phyloP scores from a whole-genome alignment of 2,113 vertebrate genomes.

The Octodon degus region DNA sequence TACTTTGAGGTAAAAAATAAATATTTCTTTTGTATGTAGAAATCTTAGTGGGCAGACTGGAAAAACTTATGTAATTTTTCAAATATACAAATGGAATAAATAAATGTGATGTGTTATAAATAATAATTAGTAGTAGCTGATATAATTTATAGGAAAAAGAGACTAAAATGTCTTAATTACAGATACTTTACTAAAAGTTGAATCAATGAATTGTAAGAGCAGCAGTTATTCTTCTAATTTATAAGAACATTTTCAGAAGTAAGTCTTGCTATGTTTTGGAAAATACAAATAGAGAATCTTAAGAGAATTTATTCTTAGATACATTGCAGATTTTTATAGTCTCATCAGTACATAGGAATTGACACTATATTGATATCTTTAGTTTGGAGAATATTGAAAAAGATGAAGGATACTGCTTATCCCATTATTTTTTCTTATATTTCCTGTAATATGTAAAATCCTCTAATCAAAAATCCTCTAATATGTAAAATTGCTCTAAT shows the following conservation, averaged over 20 bases:
- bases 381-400: neutral
- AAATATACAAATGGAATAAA: neutral
- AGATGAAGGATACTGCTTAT: neutral
- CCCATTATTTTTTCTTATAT: neutral
- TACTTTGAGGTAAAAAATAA: neutral
- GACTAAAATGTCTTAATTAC: neutral
- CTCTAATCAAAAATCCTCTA: too few species aligned
- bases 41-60: neutral
- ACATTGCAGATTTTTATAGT: neutral
- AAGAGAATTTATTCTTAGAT: neutral
- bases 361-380: neutral
- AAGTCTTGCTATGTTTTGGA: neutral
- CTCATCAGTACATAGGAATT: neutral
- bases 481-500: neutral
- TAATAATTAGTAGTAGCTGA: neutral
- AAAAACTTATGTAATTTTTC: neutral
- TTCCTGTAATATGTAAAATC: neutral
- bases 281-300: neutral
- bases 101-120: neutral
- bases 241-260: neutral
- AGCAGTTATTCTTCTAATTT: neutral
- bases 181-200: neutral
- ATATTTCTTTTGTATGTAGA: neutral
- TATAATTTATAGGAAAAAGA: neutral
- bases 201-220: neutral